Percentiles rank a stretch among this genome's conserved stretches.
Evolutionary conservation across 2,888 invertebrate species (phyloP).

Genomic region (Watsonalla binaria): DNA sequence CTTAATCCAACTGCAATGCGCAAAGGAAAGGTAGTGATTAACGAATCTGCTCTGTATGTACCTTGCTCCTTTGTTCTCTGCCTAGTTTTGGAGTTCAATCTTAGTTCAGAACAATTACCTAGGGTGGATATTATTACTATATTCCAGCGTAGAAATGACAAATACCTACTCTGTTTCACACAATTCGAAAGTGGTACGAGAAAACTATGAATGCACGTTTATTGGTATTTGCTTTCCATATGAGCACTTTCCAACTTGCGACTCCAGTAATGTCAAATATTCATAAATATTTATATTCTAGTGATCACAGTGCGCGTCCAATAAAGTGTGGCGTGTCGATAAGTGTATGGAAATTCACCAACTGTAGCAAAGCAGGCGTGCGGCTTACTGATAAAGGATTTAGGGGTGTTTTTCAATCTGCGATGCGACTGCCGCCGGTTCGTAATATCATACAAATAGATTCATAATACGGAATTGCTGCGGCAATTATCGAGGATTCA

Average conservation of each 20-base stretch:
- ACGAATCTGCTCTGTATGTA: constrained; percentile 19
- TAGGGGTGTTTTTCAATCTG: constrained; percentile 55
- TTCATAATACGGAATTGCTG: constrained; percentile 11
- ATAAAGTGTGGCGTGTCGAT: constrained; percentile 45
- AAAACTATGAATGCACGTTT: too few relatives aligned
- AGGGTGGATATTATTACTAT: not conserved
- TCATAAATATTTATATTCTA: constrained; percentile 41
- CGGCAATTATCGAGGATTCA: not conserved
- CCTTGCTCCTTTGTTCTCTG: constrained; percentile 20
- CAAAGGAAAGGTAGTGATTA: constrained; percentile 16
- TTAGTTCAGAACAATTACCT: constrained; percentile 1
- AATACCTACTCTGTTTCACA: not conserved
- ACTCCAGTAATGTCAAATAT: constrained; percentile 16
- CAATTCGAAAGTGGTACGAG: too few relatives aligned
- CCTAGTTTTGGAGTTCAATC: constrained; percentile 11
- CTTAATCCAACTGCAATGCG: constrained; percentile 16
- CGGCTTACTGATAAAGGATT: constrained; percentile 56
- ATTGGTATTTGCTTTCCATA: not conserved
- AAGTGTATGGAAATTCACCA: constrained; percentile 57
- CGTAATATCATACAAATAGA: constrained; percentile 42
- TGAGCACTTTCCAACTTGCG: constrained; percentile 5
- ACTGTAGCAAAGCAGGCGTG: constrained; percentile 46
- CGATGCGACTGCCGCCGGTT: constrained; percentile 35
- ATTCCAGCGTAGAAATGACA: not conserved
- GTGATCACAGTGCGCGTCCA: constrained; percentile 33